Conservation (phyloP, 2,113 vertebrate species). For the Larimichthys polyactis region DNA sequence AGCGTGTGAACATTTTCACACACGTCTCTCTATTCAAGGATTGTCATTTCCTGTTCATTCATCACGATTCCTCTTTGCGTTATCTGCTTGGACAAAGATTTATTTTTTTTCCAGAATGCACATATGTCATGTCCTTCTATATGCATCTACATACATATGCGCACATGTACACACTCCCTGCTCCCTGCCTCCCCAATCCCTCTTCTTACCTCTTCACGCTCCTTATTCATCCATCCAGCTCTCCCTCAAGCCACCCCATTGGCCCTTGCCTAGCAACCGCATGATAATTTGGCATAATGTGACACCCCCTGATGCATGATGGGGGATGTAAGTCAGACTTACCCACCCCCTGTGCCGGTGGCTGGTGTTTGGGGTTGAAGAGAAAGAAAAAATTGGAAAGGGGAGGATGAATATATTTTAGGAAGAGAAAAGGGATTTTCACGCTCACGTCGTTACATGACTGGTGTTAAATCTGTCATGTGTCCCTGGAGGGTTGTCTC, state of each 20-base stretch:
- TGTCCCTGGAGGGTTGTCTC: conserved; percentile 66
- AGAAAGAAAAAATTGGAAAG: conserved; percentile 58
- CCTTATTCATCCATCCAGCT: conserved; percentile 75
- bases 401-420: conserved; percentile 61
- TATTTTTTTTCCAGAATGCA: conserved; percentile 20
- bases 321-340: conserved; percentile 73
- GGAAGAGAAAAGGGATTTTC: conserved; percentile 72
- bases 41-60: background rate
- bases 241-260: conserved; percentile 69
- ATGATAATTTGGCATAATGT: conserved; percentile 84
- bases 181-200: conserved; percentile 53
- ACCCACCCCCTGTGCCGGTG: conserved; percentile 43
- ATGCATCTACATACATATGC: conserved; percentile 35
- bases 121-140: conserved; percentile 6
- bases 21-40: background rate
- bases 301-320: conserved; percentile 82
- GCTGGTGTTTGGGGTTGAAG: conserved; percentile 63
- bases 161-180: conserved; percentile 55
- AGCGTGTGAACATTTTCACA: background rate
- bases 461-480: conserved; percentile 75
- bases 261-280: conserved; percentile 82
- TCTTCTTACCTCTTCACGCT: conserved; percentile 70
- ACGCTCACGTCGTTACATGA: conserved; percentile 70
- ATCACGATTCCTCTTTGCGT: background rate
- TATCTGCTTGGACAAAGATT: conserved; percentile 16